These are phyloP conservation scores for Cyphotilapia sp. DNA, from an alignment of 2,113 vertebrate genomes.

Conservation along the genomic window DNA sequence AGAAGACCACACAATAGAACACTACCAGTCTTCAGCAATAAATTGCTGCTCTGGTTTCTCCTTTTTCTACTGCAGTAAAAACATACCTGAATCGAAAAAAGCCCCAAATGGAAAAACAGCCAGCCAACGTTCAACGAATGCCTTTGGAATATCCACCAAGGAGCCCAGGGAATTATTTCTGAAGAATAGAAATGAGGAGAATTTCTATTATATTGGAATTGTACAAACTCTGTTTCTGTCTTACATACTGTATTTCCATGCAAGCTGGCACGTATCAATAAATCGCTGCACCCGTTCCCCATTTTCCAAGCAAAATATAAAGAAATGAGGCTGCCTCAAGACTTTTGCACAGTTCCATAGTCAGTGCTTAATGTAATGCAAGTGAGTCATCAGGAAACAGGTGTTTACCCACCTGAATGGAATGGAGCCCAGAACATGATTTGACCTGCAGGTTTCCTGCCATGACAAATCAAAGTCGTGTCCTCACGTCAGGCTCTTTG, in stretches of 20 bases:
- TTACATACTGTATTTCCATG: not conserved
- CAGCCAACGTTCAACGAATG: not conserved
- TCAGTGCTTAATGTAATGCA: not conserved
- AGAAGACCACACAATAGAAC: not conserved
- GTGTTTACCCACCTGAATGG: not conserved
- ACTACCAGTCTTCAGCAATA: not conserved
- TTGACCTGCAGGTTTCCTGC: not conserved
- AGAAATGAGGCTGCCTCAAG: not conserved
- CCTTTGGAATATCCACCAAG: not conserved
- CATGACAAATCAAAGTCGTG: not conserved
- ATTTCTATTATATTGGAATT: not conserved
- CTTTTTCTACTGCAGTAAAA: not conserved
- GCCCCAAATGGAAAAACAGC: not conserved
- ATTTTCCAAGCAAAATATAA: not conserved
- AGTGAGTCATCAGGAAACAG: not conserved
- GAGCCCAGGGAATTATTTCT: not conserved
- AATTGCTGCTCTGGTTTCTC: not conserved
- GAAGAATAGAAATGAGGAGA: not conserved
- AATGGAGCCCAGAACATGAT: not conserved
- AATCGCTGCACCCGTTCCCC: not conserved
- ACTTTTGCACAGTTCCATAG: not conserved
- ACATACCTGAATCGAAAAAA: accelerated
- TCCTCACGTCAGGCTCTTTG: not conserved
- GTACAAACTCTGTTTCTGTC: not conserved
- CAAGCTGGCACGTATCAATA: not conserved